phyloP scores from a whole-genome alignment of 2,113 vertebrate genomes.

The Rhinopomastus cyanomelas region DNA sequence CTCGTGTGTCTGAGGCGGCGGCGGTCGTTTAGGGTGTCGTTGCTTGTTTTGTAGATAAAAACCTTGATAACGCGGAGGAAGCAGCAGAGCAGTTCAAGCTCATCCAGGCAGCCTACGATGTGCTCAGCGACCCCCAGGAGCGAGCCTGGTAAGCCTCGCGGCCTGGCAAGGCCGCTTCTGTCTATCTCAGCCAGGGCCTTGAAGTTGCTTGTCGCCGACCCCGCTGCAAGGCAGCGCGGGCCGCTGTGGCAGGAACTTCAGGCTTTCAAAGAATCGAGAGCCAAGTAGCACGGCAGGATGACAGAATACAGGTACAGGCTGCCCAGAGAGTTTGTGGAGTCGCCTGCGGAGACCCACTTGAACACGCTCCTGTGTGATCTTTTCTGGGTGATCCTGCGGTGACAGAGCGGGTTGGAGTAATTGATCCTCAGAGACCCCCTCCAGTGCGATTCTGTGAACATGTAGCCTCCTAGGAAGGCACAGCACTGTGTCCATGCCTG shows the following conservation, averaged over 20 bases:
- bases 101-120: slow-evolving; percentile 96
- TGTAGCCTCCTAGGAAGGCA: neutral
- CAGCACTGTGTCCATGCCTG: rapidly evolving
- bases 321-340: too few species aligned
- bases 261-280: neutral
- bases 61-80: slow-evolving; percentile 88
- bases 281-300: rapidly evolving
- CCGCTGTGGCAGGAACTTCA: neutral
- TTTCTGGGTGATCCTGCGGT: too few species aligned
- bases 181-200: neutral
- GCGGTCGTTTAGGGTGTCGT: neutral
- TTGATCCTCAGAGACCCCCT: too few species aligned
- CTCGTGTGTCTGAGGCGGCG: neutral
- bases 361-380: too few species aligned
- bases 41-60: slow-evolving; percentile 85
- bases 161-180: neutral
- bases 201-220: neutral
- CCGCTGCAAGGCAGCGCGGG: rapidly evolving
- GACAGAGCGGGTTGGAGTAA: too few species aligned
- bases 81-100: slow-evolving; percentile 94
- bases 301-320: too few species aligned
- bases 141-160: slow-evolving; percentile 84
- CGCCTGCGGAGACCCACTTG: too few species aligned
- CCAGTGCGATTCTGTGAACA: too few species aligned
- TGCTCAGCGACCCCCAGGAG: slow-evolving; percentile 94